phyloP scores from a whole-genome alignment of 2,113 vertebrate genomes.

The Lycocorax pyrrhopterus region DNA sequence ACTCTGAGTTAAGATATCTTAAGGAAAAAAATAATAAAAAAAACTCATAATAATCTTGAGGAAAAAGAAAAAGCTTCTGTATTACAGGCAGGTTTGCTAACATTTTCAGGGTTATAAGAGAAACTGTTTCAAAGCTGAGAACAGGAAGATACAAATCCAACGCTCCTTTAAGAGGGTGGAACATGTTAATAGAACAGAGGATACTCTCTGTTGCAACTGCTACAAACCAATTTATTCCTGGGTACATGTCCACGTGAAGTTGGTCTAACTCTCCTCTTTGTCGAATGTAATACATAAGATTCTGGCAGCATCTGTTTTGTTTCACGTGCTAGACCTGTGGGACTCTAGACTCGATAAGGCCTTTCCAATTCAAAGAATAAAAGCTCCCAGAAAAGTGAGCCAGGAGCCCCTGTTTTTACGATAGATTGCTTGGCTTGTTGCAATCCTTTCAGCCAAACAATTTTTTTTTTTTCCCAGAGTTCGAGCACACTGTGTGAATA shows the following conservation, averaged over 20 bases:
- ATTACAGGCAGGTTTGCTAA: background rate
- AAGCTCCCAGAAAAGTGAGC: background rate
- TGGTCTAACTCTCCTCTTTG: background rate
- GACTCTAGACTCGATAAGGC: background rate
- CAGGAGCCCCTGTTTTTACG: background rate
- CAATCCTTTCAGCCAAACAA: background rate
- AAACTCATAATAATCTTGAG: background rate
- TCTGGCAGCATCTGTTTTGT: background rate
- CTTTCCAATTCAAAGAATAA: constrained; percentile 26
- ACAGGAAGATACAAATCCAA: background rate
- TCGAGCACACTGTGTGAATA: background rate
- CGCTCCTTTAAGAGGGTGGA: background rate
- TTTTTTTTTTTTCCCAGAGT: background rate
- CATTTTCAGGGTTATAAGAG: background rate
- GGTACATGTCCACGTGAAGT: background rate
- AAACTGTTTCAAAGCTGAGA: background rate
- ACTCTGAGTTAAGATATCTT: background rate
- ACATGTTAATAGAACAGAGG: background rate
- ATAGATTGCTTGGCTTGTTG: background rate
- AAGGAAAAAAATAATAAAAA: background rate
- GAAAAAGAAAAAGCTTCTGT: accelerated
- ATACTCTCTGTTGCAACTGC: background rate
- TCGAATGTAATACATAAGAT: background rate
- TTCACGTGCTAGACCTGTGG: background rate
- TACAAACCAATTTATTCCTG: background rate